These are phyloP conservation scores for Drosophila paulistorum DNA, from an alignment of 1,140 invertebrate genomes.

Conservation along the genomic window DNA sequence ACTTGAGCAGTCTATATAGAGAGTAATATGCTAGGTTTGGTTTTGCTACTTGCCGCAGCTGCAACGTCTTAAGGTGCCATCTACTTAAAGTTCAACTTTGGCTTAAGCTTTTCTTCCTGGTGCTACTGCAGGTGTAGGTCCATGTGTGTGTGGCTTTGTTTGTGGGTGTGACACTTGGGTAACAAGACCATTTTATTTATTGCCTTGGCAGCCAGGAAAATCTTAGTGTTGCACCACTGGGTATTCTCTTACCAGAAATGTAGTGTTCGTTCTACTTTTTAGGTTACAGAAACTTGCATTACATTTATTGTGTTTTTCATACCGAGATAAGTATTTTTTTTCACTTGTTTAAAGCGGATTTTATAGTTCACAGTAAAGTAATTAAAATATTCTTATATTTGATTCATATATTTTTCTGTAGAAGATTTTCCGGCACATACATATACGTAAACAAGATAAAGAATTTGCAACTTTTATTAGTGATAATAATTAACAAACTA, in stretches of 20 bases:
- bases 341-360: neutral
- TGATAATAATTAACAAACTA: too few relatives aligned
- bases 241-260: slow-evolving; percentile 14
- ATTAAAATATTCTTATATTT: neutral
- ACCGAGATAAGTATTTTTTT: neutral
- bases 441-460: too few relatives aligned
- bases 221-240: slow-evolving; percentile 29
- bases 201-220: slow-evolving; percentile 34
- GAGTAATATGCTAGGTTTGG: slow-evolving; percentile 47
- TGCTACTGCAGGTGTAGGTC: slow-evolving; percentile 29
- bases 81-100: slow-evolving; percentile 70
- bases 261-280: slow-evolving; percentile 9
- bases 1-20: slow-evolving; percentile 39
- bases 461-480: too few relatives aligned
- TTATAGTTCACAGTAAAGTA: neutral
- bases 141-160: slow-evolving; percentile 1
- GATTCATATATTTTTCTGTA: too few relatives aligned
- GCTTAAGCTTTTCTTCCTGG: slow-evolving; percentile 48
- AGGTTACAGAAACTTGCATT: neutral
- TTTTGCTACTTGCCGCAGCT: slow-evolving; percentile 44
- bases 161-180: slow-evolving; percentile 43
- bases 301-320: neutral
- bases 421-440: too few relatives aligned
- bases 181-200: slow-evolving; percentile 69
- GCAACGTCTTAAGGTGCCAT: slow-evolving; percentile 66